Base-by-base conservation (phyloP, 1,140 invertebrate genomes). In the Zaprionus lachaisei region DNA sequence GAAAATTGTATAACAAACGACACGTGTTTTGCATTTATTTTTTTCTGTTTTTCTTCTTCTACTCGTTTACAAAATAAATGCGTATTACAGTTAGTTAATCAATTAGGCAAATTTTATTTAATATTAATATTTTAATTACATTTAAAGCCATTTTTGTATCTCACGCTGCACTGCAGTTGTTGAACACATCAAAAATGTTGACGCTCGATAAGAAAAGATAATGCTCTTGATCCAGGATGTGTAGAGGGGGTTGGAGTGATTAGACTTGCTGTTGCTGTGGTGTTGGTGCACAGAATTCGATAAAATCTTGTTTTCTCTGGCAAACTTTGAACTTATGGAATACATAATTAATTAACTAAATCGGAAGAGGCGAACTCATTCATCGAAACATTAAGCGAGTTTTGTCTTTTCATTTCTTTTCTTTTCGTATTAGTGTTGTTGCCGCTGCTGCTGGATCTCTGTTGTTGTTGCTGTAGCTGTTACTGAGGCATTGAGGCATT, bases 111-210 rank as follows among this genome's bases (percentile, higher is more conserved):
- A 72, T 54, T 38, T 64, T 44, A 44, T 71, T 71, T 65, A 34
- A 51, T 24, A 51, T 47, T 51, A 51, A 12, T 51, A 57, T 4
- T 67, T 60, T 49, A 72, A 34, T 87, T 83, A 83, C 74, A 69
- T 87, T 83, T 72, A 86, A 86, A 89, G 83, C 84, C 84, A 87
- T 77, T 57, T 85, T 76, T 64, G 64, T 79, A 66, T 86, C 75
- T 86, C 68, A 83, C 64, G 64, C 51, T 82, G 71, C 60, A 31
- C 60, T 72, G 55, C 60, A 64, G 67, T 64, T 64, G 51, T 58
- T 51, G 38, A 70, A 71, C 60, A 70, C 31, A 44, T 22, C 49
- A 71, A 65, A 31, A 28, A 62, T 63, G 20, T 60, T 56, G 20
- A 49, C 28, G 34, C 24, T 56, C 12, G 7, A 12, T 67, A 67